phyloP scores from a whole-genome alignment of 2,888 invertebrate genomes.

The Stenchaetothrips biformis region DNA sequence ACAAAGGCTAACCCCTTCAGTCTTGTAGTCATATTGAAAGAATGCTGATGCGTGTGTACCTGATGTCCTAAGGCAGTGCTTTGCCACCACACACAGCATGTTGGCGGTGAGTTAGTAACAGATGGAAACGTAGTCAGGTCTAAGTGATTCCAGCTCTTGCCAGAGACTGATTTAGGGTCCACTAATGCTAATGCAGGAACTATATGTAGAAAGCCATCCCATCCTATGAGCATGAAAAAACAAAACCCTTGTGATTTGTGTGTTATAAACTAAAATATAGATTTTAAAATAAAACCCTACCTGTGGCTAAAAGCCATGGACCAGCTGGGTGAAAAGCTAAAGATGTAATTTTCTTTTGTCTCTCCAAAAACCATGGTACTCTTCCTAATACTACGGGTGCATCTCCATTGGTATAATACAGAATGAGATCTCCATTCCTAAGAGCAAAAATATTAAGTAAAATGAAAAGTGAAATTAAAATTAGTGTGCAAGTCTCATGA shows the following conservation, averaged over 20 bases:
- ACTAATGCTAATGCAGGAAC: conserved; percentile 57
- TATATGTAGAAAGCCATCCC: conserved; percentile 58
- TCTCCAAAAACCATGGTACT: conserved; percentile 4
- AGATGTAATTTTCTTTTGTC: not conserved
- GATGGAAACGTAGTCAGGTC: conserved; percentile 46
- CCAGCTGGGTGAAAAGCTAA: conserved; percentile 3
- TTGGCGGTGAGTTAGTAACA: conserved; percentile 15
- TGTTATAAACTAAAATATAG: not conserved
- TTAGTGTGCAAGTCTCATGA: not conserved
- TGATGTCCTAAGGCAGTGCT: conserved; percentile 35
- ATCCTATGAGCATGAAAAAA: conserved; percentile 42
- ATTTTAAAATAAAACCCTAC: not conserved
- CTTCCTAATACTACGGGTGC: not conserved
- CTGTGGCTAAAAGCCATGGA: not conserved
- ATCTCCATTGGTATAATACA: conserved; percentile 6
- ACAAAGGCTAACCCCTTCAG: not conserved
- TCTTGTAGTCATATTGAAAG: not conserved
- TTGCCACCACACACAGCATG: conserved; percentile 47
- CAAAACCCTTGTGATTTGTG: not conserved
- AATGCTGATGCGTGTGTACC: not conserved
- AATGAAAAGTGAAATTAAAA: not conserved
- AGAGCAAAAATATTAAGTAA: not conserved
- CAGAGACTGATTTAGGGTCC: conserved; percentile 47
- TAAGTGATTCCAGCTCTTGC: conserved; percentile 51
- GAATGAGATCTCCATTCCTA: conserved; percentile 6